Evolutionary conservation across 2,888 invertebrate species (phyloP).

Genomic region (Agonopterix arenella): DNA sequence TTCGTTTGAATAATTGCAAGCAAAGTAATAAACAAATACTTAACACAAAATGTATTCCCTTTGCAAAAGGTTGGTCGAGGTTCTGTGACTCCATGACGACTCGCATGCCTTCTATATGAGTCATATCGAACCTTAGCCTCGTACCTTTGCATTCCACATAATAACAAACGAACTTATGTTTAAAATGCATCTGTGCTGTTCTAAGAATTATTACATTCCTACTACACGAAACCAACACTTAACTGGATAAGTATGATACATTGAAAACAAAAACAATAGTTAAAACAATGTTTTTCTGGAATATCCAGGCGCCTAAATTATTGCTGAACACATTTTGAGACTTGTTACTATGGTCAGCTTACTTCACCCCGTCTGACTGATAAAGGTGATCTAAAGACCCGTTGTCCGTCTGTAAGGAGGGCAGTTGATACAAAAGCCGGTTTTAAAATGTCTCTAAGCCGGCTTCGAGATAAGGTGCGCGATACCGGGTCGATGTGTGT

Average conservation of each 20-base stretch:
- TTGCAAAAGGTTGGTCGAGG: conserved; percentile 24
- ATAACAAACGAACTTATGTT: conserved; percentile 11
- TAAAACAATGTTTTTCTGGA: neutral
- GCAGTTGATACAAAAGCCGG: conserved; percentile 45
- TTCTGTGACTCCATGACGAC: conserved; percentile 27
- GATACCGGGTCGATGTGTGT: conserved; percentile 10
- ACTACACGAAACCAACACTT: too few species aligned
- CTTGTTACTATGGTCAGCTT: conserved; percentile 1
- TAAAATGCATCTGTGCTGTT: neutral
- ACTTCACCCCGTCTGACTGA: conserved; percentile 22
- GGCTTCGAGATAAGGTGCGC: conserved; percentile 31
- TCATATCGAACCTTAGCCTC: conserved; percentile 44
- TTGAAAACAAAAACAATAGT: neutral
- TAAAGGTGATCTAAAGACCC: conserved; percentile 34
- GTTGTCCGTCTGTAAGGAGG: conserved; percentile 32
- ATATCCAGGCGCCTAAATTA: neutral
- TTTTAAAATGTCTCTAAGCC: conserved; percentile 40
- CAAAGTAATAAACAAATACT: neutral
- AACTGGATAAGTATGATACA: neutral
- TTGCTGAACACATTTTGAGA: neutral
- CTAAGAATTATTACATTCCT: neutral
- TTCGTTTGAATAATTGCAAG: neutral
- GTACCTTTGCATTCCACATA: conserved; percentile 57
- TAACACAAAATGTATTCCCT: conserved; percentile 3
- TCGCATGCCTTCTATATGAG: conserved; percentile 61